Base-by-base conservation (phyloP, 2,113 vertebrate species). In the Danionella cerebrum region DNA sequence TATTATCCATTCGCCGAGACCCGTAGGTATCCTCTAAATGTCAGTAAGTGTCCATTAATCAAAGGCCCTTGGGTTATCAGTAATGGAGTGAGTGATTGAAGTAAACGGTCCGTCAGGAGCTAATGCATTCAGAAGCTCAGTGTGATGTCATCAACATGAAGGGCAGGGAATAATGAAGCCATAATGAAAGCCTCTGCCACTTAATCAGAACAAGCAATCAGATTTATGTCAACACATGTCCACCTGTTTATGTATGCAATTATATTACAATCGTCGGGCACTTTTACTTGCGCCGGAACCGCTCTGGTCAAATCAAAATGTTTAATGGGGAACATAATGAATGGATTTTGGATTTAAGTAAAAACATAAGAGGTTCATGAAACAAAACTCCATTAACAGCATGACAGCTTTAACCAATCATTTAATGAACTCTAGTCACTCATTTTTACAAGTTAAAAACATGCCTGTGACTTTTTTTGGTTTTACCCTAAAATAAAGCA, bases 391-490 rank as follows among this genome's bases (percentile, higher is more conserved):
- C n/a, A n/a, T n/a, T n/a, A n/a, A n/a, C n/a, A n/a, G n/a, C n/a
- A 78, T 82, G 82, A 76, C 79, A 71, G 79, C 71, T 83, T 81
- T 79, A 84, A 83, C 35, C 65, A 87, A 86, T 86, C 84, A 84
- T 85, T 88, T 8, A 18, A 35, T 18, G 16, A n/a, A n/a, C n/a
- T n/a, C n/a, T n/a, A n/a, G n/a, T n/a, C n/a, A n/a, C n/a, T n/a
- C n/a, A n/a, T n/a, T n/a, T n/a, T n/a, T n/a, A n/a, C n/a, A n/a
- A n/a, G n/a, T n/a, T n/a, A n/a, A n/a, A n/a, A n/a, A n/a, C n/a
- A n/a, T n/a, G n/a, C n/a, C n/a, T n/a, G n/a, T n/a, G n/a, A n/a
- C n/a, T n/a, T n/a, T n/a, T n/a, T n/a, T n/a, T n/a, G n/a, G n/a
- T n/a, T n/a, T n/a, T n/a, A n/a, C n/a, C n/a, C n/a, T n/a, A n/a